phyloP scores from a whole-genome alignment of 2,797 vertebrate genomes.

The Rallus crepitans region DNA sequence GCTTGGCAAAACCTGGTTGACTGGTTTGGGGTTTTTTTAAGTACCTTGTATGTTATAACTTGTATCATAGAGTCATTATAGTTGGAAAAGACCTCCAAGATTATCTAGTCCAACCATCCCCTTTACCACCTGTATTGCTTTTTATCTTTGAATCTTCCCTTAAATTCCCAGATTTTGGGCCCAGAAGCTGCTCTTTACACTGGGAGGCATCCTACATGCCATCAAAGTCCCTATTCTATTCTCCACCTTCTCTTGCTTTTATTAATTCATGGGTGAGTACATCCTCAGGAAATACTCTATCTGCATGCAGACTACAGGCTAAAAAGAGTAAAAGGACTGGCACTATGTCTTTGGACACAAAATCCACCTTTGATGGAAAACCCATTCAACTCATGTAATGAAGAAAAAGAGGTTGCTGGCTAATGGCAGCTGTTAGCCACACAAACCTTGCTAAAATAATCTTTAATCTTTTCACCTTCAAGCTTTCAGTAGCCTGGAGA shows the following conservation, averaged over 20 bases:
- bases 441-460: not conserved
- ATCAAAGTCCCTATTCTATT: not conserved
- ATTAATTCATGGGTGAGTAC: not conserved
- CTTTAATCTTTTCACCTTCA: not conserved
- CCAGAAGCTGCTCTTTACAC: not conserved
- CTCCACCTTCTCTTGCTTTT: not conserved
- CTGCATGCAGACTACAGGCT: not conserved
- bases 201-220: not conserved
- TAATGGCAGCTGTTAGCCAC: not conserved
- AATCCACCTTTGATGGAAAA: not conserved
- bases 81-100: no score
- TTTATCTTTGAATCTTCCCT: not conserved
- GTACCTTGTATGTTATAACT: not conserved
- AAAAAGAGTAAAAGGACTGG: not conserved
- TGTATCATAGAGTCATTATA: not conserved
- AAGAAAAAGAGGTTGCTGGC: not conserved
- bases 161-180: not conserved
- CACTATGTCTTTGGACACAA: not conserved
- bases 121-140: no score
- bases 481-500: not conserved
- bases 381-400: not conserved
- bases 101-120: no score
- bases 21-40: not conserved
- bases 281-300: not conserved
- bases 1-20: not conserved